A percentile compares a stretch with the other conserved stretches of the same genome.
Conservation (phyloP, 2,888 invertebrate species). For the Conistra vaccinii region DNA sequence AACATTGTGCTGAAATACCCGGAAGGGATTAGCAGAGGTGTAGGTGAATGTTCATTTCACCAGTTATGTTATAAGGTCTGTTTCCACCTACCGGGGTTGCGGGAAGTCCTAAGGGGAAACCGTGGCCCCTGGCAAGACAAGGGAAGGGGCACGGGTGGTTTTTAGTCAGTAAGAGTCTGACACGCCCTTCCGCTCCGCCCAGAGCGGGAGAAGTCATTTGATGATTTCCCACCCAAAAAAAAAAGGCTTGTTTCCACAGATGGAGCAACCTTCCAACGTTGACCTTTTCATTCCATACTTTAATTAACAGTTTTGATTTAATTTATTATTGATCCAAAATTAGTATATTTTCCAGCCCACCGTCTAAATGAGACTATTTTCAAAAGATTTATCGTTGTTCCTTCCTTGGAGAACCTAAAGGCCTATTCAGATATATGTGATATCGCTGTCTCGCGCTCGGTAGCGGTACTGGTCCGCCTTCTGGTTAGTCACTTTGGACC, state of each 20-base stretch:
- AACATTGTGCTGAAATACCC: neutral
- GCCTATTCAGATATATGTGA: no score
- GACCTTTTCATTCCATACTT: neutral
- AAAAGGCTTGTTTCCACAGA: neutral
- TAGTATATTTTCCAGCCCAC: neutral
- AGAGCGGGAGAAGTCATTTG: no score
- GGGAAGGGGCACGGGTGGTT: no score
- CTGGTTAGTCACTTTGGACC: no score
- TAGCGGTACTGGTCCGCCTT: no score
- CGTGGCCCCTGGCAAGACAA: no score
- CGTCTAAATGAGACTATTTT: conserved; percentile 3
- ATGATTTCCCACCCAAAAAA: no score
- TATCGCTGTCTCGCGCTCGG: no score
- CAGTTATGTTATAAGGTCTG: neutral
- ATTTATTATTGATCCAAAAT: neutral
- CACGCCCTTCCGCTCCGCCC: no score
- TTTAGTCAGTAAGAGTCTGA: no score
- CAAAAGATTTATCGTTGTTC: conserved; percentile 9
- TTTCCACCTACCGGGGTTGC: no score
- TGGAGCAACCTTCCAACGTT: neutral
- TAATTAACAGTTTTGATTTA: neutral
- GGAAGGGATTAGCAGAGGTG: neutral
- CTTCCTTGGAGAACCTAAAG: conserved; percentile 17
- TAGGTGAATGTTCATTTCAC: neutral
- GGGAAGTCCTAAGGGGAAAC: no score